phyloP scores from a whole-genome alignment of 2,113 vertebrate species.

The Heterotis niloticus region DNA sequence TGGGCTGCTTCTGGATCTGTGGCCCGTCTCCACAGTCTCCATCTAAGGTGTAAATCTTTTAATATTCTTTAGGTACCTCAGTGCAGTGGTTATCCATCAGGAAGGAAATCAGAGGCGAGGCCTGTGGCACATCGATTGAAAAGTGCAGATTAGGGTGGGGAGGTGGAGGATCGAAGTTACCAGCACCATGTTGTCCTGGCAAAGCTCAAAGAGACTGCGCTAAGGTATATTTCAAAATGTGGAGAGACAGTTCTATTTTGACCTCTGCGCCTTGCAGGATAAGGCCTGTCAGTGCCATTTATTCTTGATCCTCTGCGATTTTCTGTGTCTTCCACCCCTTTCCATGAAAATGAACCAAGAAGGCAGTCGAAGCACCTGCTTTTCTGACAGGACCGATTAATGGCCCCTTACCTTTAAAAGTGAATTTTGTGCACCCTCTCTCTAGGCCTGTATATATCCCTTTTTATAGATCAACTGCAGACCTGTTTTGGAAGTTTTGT shows the following conservation, averaged over 20 bases:
- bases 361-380: constrained; percentile 73
- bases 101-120: constrained; percentile 56
- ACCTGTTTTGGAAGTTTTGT: neutral
- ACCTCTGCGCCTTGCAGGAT: constrained; percentile 61
- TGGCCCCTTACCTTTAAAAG: constrained; percentile 63
- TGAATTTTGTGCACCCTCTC: constrained; percentile 45
- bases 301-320: constrained; percentile 69
- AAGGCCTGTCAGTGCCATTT: constrained; percentile 67
- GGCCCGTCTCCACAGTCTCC: constrained; percentile 55
- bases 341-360: constrained; percentile 72
- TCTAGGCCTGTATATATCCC: constrained; percentile 60
- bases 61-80: constrained; percentile 61
- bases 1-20: constrained; percentile 54
- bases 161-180: constrained; percentile 16
- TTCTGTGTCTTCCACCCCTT: constrained; percentile 58
- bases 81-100: constrained; percentile 61
- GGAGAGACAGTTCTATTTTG: constrained; percentile 69
- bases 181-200: constrained; percentile 52
- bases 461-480: constrained; percentile 42
- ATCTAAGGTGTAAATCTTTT: constrained; percentile 52
- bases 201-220: constrained; percentile 45
- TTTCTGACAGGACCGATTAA: constrained; percentile 70
- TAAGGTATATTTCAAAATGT: constrained; percentile 68
- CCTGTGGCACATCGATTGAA: constrained; percentile 50
- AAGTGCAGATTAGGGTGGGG: neutral